phyloP scores from a whole-genome alignment of 2,888 invertebrate species.

The Nephrocerus scutellatus region DNA sequence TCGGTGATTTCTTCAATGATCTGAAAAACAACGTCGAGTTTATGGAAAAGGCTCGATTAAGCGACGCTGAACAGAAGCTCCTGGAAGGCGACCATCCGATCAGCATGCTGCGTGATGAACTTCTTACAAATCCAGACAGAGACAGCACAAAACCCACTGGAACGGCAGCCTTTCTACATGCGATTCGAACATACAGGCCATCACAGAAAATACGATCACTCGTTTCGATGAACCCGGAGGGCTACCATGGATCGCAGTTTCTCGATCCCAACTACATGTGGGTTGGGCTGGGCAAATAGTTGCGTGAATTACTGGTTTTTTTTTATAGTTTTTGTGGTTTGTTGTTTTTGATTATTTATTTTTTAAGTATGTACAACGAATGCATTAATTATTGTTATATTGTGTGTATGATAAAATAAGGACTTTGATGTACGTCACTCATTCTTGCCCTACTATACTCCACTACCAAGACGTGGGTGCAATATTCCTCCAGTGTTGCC shows the following conservation, averaged over 20 bases:
- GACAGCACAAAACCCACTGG: constrained; percentile 27
- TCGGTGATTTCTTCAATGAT: constrained; percentile 42
- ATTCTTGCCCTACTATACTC: too few species aligned
- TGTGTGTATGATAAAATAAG: too few species aligned
- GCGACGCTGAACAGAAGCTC: constrained; percentile 31
- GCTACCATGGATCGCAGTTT: constrained; percentile 56
- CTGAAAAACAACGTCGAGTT: constrained; percentile 39
- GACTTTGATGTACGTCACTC: too few species aligned
- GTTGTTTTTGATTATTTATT: background rate
- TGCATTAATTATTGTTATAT: constrained; percentile 25
- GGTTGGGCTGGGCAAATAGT: constrained; percentile 54
- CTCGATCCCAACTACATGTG: constrained; percentile 61
- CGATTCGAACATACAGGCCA: constrained; percentile 47
- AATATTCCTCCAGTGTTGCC: too few species aligned
- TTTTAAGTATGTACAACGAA: constrained; percentile 23
- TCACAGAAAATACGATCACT: constrained; percentile 53
- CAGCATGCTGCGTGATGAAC: constrained; percentile 29
- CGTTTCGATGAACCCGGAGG: constrained; percentile 52
- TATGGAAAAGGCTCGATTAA: constrained; percentile 36
- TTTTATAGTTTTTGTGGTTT: background rate
- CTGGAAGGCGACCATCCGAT: constrained; percentile 40
- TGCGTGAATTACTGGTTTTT: background rate
- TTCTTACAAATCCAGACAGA: constrained; percentile 18
- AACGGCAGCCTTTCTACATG: constrained; percentile 46
- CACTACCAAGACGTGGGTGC: too few species aligned